Conservation (phyloP, 2,888 invertebrate genomes). For the Reticulitermes lucifugus region DNA sequence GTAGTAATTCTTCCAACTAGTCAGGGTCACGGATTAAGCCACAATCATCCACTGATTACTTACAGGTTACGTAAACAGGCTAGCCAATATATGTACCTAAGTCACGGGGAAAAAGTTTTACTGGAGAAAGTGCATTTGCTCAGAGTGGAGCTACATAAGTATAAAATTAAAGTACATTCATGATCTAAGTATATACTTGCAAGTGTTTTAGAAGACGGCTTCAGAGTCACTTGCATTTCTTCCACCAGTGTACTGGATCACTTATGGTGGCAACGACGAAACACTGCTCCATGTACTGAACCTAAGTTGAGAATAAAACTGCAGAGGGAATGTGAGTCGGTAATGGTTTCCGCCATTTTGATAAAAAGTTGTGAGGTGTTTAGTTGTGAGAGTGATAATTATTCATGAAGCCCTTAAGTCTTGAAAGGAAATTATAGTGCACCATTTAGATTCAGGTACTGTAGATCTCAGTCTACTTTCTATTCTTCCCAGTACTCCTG, state of each 20-base stretch:
- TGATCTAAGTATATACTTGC: no score
- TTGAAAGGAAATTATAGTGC: neutral
- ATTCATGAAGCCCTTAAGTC: neutral
- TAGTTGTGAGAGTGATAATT: neutral
- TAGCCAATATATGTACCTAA: neutral
- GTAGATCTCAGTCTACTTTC: neutral
- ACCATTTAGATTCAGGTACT: constrained; percentile 3
- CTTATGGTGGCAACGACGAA: no score
- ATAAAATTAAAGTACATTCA: no score
- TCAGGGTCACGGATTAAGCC: no score
- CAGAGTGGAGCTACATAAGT: no score
- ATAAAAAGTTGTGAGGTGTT: neutral
- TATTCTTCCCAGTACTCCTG: no score
- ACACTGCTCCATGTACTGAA: neutral
- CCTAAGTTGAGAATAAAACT: neutral
- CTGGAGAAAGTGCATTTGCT: no score
- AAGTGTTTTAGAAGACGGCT: no score
- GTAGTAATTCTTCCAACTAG: neutral
- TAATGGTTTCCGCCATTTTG: constrained; percentile 26
- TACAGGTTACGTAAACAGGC: neutral
- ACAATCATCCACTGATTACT: no score
- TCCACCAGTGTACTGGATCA: no score
- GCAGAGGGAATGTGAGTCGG: neutral
- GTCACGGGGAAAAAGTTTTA: no score
- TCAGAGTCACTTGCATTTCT: no score